Percentiles rank a stretch among this genome's conserved stretches.
phyloP scores from a whole-genome alignment of 2,888 invertebrate species.

The Orthosia incerta region DNA sequence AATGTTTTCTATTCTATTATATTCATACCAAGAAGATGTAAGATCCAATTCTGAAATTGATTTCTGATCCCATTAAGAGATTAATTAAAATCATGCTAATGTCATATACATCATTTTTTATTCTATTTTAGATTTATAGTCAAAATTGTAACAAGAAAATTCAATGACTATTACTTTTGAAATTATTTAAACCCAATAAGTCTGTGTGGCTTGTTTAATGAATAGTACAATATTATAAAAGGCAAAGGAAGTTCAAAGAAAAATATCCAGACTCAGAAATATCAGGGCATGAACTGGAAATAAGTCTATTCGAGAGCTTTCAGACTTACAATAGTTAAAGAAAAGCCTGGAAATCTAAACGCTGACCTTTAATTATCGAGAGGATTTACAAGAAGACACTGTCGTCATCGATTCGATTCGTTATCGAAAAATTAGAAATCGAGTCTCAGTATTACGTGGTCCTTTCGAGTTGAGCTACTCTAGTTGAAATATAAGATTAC shows the following conservation, averaged over 20 bases:
- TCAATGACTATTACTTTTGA: neutral
- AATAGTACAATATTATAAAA: neutral
- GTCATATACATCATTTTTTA: no score
- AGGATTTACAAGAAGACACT: neutral
- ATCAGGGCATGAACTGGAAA: neutral
- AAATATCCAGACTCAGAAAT: neutral
- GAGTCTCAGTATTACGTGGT: neutral
- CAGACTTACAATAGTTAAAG: neutral
- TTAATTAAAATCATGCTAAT: neutral
- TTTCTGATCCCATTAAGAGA: no score
- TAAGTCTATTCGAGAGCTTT: conserved; percentile 3
- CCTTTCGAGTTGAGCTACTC: no score
- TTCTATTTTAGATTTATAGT: no score
- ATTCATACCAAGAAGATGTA: no score
- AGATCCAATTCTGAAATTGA: neutral
- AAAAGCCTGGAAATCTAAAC: neutral
- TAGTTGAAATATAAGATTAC: no score
- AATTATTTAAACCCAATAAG: neutral
- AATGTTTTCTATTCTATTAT: no score
- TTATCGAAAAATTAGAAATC: conserved; percentile 7
- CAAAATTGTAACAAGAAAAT: neutral
- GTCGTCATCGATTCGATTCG: conserved; percentile 4
- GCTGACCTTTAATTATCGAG: neutral
- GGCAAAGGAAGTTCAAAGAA: neutral
- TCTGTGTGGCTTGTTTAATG: no score